Conservation (phyloP, 2,797 vertebrate genomes). For the Amniataba percoides region DNA sequence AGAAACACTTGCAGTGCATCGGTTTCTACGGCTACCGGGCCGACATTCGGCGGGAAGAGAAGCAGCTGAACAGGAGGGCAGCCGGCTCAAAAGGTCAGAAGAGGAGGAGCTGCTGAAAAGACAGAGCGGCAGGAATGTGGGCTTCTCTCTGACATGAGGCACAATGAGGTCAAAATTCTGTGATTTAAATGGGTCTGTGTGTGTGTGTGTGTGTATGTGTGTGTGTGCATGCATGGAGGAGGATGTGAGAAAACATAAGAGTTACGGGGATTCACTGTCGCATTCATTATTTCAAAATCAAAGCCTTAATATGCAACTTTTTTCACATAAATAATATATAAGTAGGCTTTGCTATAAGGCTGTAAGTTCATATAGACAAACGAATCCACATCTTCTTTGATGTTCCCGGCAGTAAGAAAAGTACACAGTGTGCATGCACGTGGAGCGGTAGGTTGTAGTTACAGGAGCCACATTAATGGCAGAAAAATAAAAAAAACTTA, state of each 20-base stretch:
- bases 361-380: not conserved
- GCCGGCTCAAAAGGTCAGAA: not conserved
- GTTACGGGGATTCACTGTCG: not conserved
- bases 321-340: slow-evolving; percentile 14
- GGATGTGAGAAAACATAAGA: slow-evolving; percentile 2
- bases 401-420: not conserved
- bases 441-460: not conserved
- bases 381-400: slow-evolving; percentile 8
- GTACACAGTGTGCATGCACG: not conserved
- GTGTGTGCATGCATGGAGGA: not conserved
- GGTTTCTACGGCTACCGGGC: not conserved
- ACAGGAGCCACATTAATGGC: not conserved
- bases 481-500: not conserved
- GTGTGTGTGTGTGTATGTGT: not conserved
- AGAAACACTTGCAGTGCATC: no score
- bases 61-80: not conserved
- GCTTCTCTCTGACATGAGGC: not conserved
- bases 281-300: slow-evolving; percentile 21
- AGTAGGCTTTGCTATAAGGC: not conserved
- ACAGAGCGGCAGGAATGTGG: not conserved
- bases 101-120: not conserved
- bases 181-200: not conserved
- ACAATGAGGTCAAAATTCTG: not conserved
- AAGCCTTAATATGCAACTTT: slow-evolving; percentile 19
- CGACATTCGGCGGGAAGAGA: not conserved